A percentile compares a stretch with the other conserved stretches of the same genome.
These are phyloP conservation scores for Pomacea maculata DNA, from an alignment of 1,140 invertebrate genomes.

Conservation along the genomic window DNA sequence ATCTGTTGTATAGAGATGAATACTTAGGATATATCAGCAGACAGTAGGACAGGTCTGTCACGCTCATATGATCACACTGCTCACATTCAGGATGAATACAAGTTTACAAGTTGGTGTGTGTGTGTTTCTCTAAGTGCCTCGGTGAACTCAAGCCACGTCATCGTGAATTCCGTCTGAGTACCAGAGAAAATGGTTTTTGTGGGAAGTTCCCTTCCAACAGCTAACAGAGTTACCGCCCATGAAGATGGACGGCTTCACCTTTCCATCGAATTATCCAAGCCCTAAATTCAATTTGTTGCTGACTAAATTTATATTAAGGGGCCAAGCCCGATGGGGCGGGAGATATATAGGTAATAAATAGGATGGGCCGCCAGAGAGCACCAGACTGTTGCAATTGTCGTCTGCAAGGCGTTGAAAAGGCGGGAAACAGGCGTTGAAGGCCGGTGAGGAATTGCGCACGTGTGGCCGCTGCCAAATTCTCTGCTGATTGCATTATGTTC, in stretches of 20 bases:
- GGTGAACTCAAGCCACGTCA: too few species aligned
- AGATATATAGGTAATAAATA: constrained; percentile 34
- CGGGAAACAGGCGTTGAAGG: constrained; percentile 22
- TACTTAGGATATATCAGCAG: too few species aligned
- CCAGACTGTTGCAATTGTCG: constrained; percentile 16
- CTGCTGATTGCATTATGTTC: constrained; percentile 21
- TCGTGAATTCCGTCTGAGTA: too few species aligned
- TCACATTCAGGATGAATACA: too few species aligned
- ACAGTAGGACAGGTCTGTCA: too few species aligned
- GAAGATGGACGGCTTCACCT: constrained; percentile 22
- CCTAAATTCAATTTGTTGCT: constrained; percentile 26
- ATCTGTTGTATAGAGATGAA: too few species aligned
- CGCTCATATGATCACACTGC: too few species aligned
- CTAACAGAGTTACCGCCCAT: constrained; percentile 11
- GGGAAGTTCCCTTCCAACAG: constrained; percentile 2
- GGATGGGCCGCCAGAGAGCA: constrained; percentile 25
- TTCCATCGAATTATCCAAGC: constrained; percentile 22
- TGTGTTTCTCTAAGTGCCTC: too few species aligned
- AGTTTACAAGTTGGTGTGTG: too few species aligned
- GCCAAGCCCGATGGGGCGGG: constrained; percentile 18
- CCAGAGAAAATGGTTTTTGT: too few species aligned
- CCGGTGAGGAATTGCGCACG: constrained; percentile 23
- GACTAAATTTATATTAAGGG: constrained; percentile 31
- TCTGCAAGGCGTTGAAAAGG: constrained; percentile 24
- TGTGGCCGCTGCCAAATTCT: constrained; percentile 22